Percentiles rank a stretch among this genome's conserved stretches.
Evolutionary conservation across 2,888 invertebrate species (phyloP).

Genomic region (Acronicta psi): DNA sequence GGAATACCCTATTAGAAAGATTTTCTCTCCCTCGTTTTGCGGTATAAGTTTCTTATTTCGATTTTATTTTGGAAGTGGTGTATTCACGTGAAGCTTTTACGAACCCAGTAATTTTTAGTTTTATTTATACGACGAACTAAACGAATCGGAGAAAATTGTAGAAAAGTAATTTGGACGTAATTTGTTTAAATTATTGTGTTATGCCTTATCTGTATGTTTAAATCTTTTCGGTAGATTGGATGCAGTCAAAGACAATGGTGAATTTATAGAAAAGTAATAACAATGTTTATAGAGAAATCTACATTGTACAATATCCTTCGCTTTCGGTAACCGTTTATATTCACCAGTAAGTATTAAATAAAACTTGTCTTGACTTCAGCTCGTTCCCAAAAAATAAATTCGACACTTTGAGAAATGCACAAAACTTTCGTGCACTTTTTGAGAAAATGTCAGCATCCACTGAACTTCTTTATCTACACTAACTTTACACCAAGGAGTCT

Average conservation of each 20-base stretch:
- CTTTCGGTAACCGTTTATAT: not conserved
- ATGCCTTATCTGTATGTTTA: too few species aligned
- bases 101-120: not conserved
- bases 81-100: constrained; percentile 7
- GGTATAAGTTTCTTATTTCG: constrained; percentile 38
- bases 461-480: constrained; percentile 35
- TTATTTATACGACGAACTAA: not conserved
- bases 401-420: constrained; percentile 1
- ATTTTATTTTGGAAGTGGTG: constrained; percentile 24
- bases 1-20: constrained; percentile 49
- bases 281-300: too few species aligned
- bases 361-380: not conserved
- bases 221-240: too few species aligned
- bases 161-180: too few species aligned
- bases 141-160: not conserved
- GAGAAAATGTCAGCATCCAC: constrained; percentile 27
- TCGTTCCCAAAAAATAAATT: not conserved
- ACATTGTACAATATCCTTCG: too few species aligned
- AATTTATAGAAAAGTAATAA: too few species aligned
- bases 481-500: constrained; percentile 39
- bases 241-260: too few species aligned
- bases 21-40: constrained; percentile 32
- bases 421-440: constrained; percentile 28
- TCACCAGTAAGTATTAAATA: not conserved
- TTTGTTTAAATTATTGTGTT: too few species aligned